Base-by-base conservation (phyloP, 64 coral and sea anemone genomes). In the Stylophora pistillata region DNA sequence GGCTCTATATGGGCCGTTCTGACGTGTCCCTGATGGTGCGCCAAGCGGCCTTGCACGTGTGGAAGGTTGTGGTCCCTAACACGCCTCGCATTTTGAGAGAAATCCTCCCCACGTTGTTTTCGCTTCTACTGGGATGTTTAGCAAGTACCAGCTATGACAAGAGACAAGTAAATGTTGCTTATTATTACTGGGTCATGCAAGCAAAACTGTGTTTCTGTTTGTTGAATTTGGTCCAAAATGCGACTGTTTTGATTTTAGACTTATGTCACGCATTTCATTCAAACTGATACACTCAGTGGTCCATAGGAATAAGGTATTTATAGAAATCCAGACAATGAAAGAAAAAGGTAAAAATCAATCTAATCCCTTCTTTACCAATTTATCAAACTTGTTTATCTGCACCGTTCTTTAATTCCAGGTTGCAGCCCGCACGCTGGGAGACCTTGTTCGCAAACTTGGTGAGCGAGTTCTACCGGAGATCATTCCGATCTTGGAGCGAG, bases 1-100 rank as follows among this genome's bases (percentile, higher is more conserved):
- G 97, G 2, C 88, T 99, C 5, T 99, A 99, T 78, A 99, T 99
- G 97, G 97, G 97, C n/a, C 94, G 97, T 56, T 99, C 97, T 71
- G 97, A 99, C 81, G 93, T 99, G 25, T 94, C 97, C 9, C 74
- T 99, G 41, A 95, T 95, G 87, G 97, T 99, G 53, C 90, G 97
- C 52, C 97, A 99, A 81, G 71, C 97, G 17, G 93, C 97, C 11
- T 91, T 99, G 20, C 97, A 99, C 73, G 97, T 99, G 33, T 99
- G 97, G 97, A 99, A 99, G 57, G 88, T 99, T 66, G 93, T 99
- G 34, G 97, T 99, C 21, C 97, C 97, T 15, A 99, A 99, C 64
- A 99, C 97, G 14, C 97, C 97, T 29, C 88, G 97, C 14, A 91
- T 99, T 47, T 78, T 99, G 31, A 83, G 93, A 56, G 97, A 99